A percentile compares a stretch with the other conserved stretches of the same genome.
phyloP scores from a whole-genome alignment of 2,113 vertebrate genomes.

The Alligator sinensis region DNA sequence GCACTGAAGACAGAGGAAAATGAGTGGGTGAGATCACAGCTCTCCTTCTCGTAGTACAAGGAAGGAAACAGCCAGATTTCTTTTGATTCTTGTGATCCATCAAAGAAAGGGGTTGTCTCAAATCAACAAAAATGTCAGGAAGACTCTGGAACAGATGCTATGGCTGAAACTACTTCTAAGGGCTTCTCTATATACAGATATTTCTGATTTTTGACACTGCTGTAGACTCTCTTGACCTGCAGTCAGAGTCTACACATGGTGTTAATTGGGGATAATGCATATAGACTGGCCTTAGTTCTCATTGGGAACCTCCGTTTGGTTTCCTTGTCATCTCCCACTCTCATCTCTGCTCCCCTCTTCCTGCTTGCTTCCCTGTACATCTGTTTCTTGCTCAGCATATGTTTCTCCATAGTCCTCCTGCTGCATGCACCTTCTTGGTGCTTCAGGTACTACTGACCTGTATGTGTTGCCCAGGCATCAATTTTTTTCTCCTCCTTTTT shows the following conservation, averaged over 20 bases:
- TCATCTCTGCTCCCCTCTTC: not conserved
- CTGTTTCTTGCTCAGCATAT: not conserved
- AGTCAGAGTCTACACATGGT: not conserved
- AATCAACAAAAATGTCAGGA: not conserved
- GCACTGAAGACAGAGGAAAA: not conserved
- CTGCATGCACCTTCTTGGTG: not conserved
- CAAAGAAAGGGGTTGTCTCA: not conserved
- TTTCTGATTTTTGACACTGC: not conserved
- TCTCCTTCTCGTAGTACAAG: not conserved
- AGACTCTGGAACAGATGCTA: not conserved
- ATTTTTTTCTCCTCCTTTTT: not conserved
- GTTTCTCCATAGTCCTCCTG: not conserved
- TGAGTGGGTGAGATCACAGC: not conserved
- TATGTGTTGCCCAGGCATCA: not conserved
- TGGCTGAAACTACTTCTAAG: not conserved
- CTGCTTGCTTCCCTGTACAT: not conserved
- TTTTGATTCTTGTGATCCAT: not conserved
- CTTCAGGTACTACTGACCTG: not conserved
- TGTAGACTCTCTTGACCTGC: not conserved
- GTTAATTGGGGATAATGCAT: too few relatives aligned
- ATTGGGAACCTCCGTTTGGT: too few relatives aligned
- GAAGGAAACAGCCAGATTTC: not conserved
- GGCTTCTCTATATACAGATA: not conserved
- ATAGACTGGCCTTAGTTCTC: too few relatives aligned
- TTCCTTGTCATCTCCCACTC: not conserved